Percentiles rank a stretch among this genome's conserved stretches.
These are phyloP conservation scores for Scaptomyza reducta DNA, from an alignment of 2,888 invertebrate species.

Conservation along the genomic window DNA sequence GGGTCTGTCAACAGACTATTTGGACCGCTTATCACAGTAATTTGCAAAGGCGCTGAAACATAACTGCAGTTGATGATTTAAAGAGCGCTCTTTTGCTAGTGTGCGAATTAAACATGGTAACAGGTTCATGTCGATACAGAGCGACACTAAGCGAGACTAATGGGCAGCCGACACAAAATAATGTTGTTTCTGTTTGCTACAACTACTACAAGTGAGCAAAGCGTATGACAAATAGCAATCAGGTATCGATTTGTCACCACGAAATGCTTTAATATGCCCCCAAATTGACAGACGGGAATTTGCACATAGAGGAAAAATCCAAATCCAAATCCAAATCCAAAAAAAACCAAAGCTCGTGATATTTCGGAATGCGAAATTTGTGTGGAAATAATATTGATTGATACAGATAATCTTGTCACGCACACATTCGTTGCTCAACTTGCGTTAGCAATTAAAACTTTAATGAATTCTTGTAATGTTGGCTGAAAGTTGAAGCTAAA, in stretches of 20 bases:
- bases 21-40: constrained; percentile 14
- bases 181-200: constrained; percentile 8
- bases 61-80: constrained; percentile 9
- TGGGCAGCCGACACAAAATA: constrained; percentile 1
- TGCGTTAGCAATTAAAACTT: not conserved
- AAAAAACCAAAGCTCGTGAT: not conserved
- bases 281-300: constrained; percentile 11
- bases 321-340: no score
- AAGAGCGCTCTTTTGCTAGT: constrained; percentile 17
- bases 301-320: not conserved
- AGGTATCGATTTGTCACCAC: constrained; percentile 16
- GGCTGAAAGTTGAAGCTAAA: no score
- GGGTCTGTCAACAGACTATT: not conserved
- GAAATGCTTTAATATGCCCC: not conserved
- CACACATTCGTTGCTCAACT: not conserved
- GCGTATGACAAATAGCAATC: not conserved
- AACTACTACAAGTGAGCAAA: not conserved
- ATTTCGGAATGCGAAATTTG: not conserved
- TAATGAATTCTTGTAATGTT: not conserved
- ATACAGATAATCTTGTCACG: not conserved
- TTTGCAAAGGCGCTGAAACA: constrained; percentile 32
- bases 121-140: constrained; percentile 14
- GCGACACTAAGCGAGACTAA: not conserved
- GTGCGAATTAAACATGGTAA: constrained; percentile 2
- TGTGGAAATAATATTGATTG: not conserved